phyloP scores from a whole-genome alignment of 2,797 vertebrate species.

The Sebastes nivosus region DNA sequence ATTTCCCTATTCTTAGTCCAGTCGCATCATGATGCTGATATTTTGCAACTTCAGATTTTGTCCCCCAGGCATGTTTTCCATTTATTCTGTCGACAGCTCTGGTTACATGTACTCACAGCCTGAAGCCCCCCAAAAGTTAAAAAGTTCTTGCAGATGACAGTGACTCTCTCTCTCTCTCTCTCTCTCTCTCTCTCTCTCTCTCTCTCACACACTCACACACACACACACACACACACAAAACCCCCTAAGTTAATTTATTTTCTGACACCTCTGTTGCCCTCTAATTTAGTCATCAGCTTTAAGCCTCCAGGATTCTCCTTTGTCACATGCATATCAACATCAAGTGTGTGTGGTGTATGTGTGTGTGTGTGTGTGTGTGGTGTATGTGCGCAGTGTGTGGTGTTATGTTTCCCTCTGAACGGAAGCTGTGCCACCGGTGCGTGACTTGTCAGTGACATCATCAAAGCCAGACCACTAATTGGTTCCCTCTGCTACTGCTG shows the following conservation, averaged over 20 bases:
- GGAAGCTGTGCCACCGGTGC: conserved; percentile 78
- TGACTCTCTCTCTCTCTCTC: neutral
- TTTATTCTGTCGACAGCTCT: neutral
- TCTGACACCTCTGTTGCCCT: conserved; percentile 39
- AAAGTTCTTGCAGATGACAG: neutral
- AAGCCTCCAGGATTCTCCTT: conserved; percentile 40
- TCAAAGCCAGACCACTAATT: conserved; percentile 84
- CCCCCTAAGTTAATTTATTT: conserved; percentile 14
- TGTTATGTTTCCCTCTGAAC: conserved; percentile 75
- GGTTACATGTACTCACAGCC: neutral
- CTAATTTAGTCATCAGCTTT: conserved; percentile 59
- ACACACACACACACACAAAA: neutral
- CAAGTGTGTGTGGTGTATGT: conserved; percentile 6
- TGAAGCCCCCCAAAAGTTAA: neutral
- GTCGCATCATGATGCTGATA: neutral
- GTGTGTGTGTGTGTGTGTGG: conserved; percentile 8
- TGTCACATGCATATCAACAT: conserved; percentile 32
- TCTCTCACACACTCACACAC: neutral
- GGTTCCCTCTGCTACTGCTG: conserved; percentile 81
- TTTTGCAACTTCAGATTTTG: neutral
- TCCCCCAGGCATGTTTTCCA: neutral
- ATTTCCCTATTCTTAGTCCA: neutral
- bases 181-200: neutral
- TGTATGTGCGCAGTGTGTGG: neutral
- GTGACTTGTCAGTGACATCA: conserved; percentile 85